Conservation (phyloP, 1,140 invertebrate species). For the Nasonia longicornis region DNA sequence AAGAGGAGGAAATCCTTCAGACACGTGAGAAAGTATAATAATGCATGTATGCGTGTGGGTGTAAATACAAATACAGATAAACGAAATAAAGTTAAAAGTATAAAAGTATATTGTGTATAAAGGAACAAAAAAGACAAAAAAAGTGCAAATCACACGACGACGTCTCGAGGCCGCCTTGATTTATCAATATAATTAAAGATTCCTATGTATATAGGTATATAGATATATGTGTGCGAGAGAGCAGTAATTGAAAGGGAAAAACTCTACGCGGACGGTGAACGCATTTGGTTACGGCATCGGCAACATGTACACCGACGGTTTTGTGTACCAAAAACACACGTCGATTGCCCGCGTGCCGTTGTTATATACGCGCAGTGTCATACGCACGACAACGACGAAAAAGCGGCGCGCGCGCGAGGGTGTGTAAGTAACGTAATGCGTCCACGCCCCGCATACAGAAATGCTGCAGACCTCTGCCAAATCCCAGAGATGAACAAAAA, state of each 20-base stretch:
- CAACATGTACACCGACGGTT: not conserved
- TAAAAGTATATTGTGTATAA: constrained; percentile 25
- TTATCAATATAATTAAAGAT: constrained; percentile 2
- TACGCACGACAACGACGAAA: not conserved
- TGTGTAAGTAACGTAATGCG: not conserved
- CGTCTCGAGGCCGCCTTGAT: constrained; percentile 62
- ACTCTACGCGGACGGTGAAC: not conserved
- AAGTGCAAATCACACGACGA: constrained; percentile 57
- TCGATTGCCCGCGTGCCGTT: not conserved
- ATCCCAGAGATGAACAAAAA: not conserved
- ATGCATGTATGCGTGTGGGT: not conserved
- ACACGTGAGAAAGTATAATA: constrained; percentile 15
- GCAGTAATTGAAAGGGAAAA: constrained; percentile 24
- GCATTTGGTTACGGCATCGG: constrained; percentile 8
- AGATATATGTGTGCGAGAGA: not conserved
- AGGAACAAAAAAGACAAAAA: constrained; percentile 48
- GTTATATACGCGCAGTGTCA: not conserved
- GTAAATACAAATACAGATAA: constrained; percentile 30
- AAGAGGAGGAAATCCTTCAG: constrained; percentile 47
- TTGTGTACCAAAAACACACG: too few relatives aligned
- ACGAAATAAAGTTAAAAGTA: constrained; percentile 26
- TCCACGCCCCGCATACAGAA: not conserved
- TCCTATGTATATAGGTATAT: not conserved
- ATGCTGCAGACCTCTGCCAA: not conserved
- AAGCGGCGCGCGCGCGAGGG: not conserved